A percentile compares a stretch with the other conserved stretches of the same genome.
Evolutionary conservation across 2,113 vertebrate species (phyloP).

Genomic region (Pluvialis apricaria): DNA sequence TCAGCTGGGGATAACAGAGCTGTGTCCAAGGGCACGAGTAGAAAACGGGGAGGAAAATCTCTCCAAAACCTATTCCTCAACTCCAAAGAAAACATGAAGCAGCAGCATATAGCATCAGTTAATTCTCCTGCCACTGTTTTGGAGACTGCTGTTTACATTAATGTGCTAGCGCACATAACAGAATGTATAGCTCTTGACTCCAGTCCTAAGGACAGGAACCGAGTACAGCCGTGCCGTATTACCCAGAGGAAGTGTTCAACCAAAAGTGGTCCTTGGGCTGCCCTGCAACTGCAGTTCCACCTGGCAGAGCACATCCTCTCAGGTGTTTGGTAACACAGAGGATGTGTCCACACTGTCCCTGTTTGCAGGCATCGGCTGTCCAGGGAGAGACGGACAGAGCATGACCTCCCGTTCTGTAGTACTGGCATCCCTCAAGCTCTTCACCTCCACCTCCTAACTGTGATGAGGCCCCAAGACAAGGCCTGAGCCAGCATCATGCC

Average conservation of each 20-base stretch:
- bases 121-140: slow-evolving; percentile 67
- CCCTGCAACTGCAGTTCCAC: not conserved
- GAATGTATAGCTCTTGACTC: slow-evolving; percentile 47
- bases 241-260: not conserved
- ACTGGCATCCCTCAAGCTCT: not conserved
- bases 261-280: not conserved
- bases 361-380: not conserved
- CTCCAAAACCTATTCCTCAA: slow-evolving; percentile 64
- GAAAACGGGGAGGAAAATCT: slow-evolving; percentile 55
- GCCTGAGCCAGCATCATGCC: not conserved
- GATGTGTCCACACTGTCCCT: not conserved
- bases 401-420: not conserved
- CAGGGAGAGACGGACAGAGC: not conserved
- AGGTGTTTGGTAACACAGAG: not conserved
- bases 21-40: slow-evolving; percentile 46
- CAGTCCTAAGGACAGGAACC: slow-evolving; percentile 5
- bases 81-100: slow-evolving; percentile 62
- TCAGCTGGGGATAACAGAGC: slow-evolving; percentile 62
- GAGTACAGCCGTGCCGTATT: fast-evolving
- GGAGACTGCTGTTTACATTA: slow-evolving; percentile 65
- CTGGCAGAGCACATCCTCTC: not conserved
- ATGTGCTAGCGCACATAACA: slow-evolving; percentile 35
- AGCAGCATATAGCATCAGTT: slow-evolving; percentile 63
- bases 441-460: not conserved
- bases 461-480: not conserved